Conservation (phyloP, 2,888 invertebrate genomes). For the Leptopilina drosophilae region DNA sequence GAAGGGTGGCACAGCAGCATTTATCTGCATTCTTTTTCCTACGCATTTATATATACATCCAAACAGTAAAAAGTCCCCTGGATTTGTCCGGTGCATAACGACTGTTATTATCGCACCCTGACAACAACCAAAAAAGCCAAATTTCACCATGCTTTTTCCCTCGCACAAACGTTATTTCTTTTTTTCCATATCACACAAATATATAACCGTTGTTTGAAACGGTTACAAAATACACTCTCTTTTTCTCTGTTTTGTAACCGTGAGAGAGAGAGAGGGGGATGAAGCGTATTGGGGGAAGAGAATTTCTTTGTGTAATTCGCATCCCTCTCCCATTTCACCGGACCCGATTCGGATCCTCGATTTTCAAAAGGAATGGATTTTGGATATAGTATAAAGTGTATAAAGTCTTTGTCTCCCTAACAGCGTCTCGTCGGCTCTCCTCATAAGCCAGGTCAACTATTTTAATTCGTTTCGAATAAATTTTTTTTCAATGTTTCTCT, state of each 20-base stretch:
- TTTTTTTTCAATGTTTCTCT: neutral
- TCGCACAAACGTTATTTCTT: constrained; percentile 34
- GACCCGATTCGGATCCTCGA: constrained; percentile 57
- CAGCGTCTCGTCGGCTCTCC: constrained; percentile 46
- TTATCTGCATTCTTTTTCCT: constrained; percentile 6
- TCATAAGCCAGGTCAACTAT: constrained; percentile 51
- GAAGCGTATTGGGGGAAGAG: constrained; percentile 42
- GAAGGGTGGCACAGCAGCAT: constrained; percentile 20
- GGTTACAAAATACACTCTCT: constrained; percentile 45
- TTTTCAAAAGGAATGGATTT: constrained; percentile 57
- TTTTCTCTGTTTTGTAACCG: no score
- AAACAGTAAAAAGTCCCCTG: constrained; percentile 15
- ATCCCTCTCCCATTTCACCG: constrained; percentile 48
- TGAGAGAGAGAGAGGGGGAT: constrained; percentile 23
- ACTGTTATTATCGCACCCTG: constrained; percentile 42
- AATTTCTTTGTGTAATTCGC: constrained; percentile 53
- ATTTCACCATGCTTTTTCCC: constrained; percentile 26
- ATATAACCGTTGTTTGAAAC: constrained; percentile 55
- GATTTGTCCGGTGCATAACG: constrained; percentile 36
- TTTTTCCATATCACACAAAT: constrained; percentile 26
- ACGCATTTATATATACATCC: neutral
- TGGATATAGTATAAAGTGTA: constrained; percentile 49
- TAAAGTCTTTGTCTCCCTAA: constrained; percentile 52
- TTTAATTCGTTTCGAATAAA: constrained; percentile 57
- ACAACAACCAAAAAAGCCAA: constrained; percentile 12